Evolutionary conservation across 2,113 vertebrate species (phyloP), one percentile per base, ranked within the genome.

Genomic region (Lophura nycthemera): DNA sequence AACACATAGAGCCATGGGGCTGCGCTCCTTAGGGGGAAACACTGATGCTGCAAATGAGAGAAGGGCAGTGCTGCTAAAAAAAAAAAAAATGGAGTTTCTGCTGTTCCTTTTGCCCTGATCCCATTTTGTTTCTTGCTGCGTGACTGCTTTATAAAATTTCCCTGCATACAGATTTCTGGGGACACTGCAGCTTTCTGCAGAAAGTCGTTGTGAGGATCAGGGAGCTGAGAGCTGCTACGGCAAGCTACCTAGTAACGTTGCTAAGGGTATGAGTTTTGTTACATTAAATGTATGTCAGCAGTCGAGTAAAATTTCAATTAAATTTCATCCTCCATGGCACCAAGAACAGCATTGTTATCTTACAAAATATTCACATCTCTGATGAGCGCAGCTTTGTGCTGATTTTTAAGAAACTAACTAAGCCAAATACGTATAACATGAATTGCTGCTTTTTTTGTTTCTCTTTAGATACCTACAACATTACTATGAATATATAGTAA

Each of bases 1-100:
- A 18, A 52, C 38, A 11, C 20, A 16, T 0, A 0, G 3, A 83
- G 67, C 52, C 52, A 20, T 34, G 8, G 67, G 25, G 4, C 38
- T 36, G 52, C 4, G 1, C 1, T 4, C 36, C 81, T 88, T 0
- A 2, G 1, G 1, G n/a, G 19, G 60, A 25, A 59, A 69, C 1
- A 0, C 72, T 8, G 14, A 16, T 80, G 64, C 83, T 84, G 88
- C 29, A n/a, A 66, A 83, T 38, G 36, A 52, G 73, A 67, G 84
- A 25, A 80, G 59, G 45, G 61, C 67, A 42, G 47, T 78, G n/a
- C 32, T 43, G 61, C 65, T 73, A 8, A 40, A 60, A 27, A 27
- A 60, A 14, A 27, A 67, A 54, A 78, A 86, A n/a, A 66, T 6
- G 13, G 64, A 76, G 50, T 34, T 83, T 70, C 64, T 88, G 59